These are phyloP conservation scores for Noctuana brunneofusca DNA, from an alignment of 2,888 invertebrate genomes.

Conservation along the genomic window DNA sequence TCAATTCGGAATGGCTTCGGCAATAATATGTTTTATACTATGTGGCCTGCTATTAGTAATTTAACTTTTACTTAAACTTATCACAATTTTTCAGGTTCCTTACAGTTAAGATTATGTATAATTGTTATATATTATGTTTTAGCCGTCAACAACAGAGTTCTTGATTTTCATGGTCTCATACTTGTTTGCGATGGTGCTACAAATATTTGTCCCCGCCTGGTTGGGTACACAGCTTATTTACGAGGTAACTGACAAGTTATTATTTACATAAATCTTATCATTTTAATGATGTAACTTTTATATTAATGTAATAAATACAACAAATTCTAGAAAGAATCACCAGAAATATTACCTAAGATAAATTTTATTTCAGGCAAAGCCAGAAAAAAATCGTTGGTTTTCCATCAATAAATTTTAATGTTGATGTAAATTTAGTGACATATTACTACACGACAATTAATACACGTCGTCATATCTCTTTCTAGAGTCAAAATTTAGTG, in stretches of 20 bases:
- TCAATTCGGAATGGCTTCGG: constrained; percentile 58
- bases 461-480: constrained; percentile 12
- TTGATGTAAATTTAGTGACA: no score
- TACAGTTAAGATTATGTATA: no score
- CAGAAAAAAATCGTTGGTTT: no score
- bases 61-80: constrained; percentile 30
- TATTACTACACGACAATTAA: no score
- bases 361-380: no score
- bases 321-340: no score
- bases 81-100: no score
- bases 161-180: constrained; percentile 39
- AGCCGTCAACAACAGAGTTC: constrained; percentile 39
- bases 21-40: constrained; percentile 61
- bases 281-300: no score
- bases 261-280: neutral
- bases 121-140: constrained; percentile 28
- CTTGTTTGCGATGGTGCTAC: constrained; percentile 38
- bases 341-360: no score
- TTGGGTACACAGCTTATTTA: constrained; percentile 43
- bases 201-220: constrained; percentile 45
- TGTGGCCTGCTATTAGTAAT: constrained; percentile 58
- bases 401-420: no score
- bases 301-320: no score
- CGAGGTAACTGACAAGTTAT: constrained; percentile 41
- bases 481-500: constrained; percentile 54